These are phyloP conservation scores for Amphipyra tragopoginis DNA, from an alignment of 2,888 invertebrate genomes.

Conservation along the genomic window DNA sequence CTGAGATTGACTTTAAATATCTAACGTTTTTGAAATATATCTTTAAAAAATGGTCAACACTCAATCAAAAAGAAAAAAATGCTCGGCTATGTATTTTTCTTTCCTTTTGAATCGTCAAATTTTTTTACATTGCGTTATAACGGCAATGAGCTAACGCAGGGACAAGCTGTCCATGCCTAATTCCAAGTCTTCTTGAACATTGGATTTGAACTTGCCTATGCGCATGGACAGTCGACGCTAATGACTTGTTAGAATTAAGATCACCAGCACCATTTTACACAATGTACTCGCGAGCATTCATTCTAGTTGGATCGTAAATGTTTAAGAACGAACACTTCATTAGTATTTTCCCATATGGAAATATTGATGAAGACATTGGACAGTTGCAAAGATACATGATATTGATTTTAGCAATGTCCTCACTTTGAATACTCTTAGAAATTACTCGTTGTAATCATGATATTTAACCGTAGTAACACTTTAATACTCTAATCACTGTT, in stretches of 20 bases:
- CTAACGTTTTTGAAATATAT: not conserved
- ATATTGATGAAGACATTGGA: constrained; percentile 30
- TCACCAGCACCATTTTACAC: constrained; percentile 23
- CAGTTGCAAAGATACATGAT: constrained; percentile 21
- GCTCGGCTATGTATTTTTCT: constrained; percentile 20
- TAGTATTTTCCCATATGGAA: constrained; percentile 24
- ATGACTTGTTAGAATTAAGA: constrained; percentile 7
- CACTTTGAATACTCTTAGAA: constrained; percentile 47
- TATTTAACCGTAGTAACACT: constrained; percentile 50
- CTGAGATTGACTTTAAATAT: not conserved
- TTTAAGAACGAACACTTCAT: constrained; percentile 30
- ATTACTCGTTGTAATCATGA: constrained; percentile 63
- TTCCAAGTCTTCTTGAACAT: constrained; percentile 6
- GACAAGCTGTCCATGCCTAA: constrained; percentile 1
- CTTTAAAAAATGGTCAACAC: not conserved
- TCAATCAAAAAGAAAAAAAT: constrained; percentile 5
- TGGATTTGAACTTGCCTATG: not conserved
- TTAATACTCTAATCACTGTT: constrained; percentile 38
- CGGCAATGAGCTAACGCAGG: too few relatives aligned
- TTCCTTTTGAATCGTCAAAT: constrained; percentile 22
- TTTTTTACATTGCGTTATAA: constrained; percentile 20
- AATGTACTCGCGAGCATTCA: constrained; percentile 23
- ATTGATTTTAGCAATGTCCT: constrained; percentile 32
- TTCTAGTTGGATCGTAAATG: constrained; percentile 21
- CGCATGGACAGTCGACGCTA: constrained; percentile 13